Conservation (phyloP, 2,888 invertebrate genomes). For the Belgica antarctica region DNA sequence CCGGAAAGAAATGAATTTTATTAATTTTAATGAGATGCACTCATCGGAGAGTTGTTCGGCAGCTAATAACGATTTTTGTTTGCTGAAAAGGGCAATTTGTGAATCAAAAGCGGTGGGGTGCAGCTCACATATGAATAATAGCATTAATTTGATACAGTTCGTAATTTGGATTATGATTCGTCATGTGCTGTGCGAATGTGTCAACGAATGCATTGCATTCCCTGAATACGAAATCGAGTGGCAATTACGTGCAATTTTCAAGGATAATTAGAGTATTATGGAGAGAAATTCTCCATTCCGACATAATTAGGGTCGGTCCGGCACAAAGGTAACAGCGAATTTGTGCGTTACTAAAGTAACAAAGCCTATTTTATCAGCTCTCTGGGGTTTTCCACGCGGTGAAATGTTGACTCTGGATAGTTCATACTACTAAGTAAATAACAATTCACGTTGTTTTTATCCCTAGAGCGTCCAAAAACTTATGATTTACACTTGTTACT, state of each 20-base stretch:
- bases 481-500: too few species aligned
- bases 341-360: too few species aligned
- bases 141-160: constrained; percentile 39
- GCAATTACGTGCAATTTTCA: constrained; percentile 27
- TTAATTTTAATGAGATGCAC: constrained; percentile 44
- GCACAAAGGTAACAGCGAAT: too few species aligned
- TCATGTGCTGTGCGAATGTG: constrained; percentile 14
- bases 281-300: background rate
- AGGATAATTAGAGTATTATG: background rate
- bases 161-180: constrained; percentile 20
- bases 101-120: background rate
- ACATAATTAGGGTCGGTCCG: background rate
- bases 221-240: constrained; percentile 27
- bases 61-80: constrained; percentile 26
- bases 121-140: constrained; percentile 28
- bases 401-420: too few species aligned
- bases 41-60: constrained; percentile 5
- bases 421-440: too few species aligned
- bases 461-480: too few species aligned
- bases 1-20: constrained; percentile 31
- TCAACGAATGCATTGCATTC: background rate
- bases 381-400: too few species aligned
- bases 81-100: constrained; percentile 33
- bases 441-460: too few species aligned
- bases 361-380: too few species aligned